Percentiles rank a stretch among this genome's conserved stretches.
Evolutionary conservation across 2,113 vertebrate genomes (phyloP).

Genomic region (Vulpes lagopus): DNA sequence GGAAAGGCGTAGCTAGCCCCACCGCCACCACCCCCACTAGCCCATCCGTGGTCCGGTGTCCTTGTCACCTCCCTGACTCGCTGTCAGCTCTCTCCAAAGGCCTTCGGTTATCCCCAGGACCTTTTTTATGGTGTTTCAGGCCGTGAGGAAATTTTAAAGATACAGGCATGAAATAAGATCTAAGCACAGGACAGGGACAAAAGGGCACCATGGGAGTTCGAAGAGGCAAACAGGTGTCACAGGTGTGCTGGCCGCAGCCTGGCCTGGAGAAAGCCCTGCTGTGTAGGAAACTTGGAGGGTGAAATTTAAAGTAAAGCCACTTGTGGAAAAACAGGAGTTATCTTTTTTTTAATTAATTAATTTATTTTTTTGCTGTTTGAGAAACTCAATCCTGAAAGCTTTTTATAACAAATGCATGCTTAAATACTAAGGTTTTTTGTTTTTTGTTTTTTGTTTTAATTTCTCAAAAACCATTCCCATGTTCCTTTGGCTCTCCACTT

Average conservation of each 20-base stretch:
- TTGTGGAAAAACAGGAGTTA: background rate
- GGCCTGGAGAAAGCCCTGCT: background rate
- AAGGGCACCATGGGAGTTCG: background rate
- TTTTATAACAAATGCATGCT: slow-evolving; percentile 41
- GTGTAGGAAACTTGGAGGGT: background rate
- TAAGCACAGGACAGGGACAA: background rate
- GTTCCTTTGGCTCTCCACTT: background rate
- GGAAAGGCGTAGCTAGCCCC: background rate
- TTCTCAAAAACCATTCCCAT: background rate
- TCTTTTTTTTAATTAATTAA: background rate
- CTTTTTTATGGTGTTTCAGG: background rate
- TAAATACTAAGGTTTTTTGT: background rate
- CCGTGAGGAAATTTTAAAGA: slow-evolving; percentile 15
- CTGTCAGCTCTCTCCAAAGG: background rate
- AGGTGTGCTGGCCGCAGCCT: background rate
- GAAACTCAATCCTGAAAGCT: background rate
- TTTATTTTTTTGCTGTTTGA: background rate
- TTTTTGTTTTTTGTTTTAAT: background rate
- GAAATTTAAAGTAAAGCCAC: slow-evolving; percentile 14
- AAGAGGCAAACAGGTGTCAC: background rate
- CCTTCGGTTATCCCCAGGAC: background rate
- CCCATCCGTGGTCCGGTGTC: background rate
- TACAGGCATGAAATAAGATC: background rate
- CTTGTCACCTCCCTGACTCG: background rate
- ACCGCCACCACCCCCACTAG: background rate